Percentiles rank a stretch among this genome's conserved stretches.
Evolutionary conservation across 2,113 vertebrate species (phyloP).

Genomic region (Semicossyphus pulcher): DNA sequence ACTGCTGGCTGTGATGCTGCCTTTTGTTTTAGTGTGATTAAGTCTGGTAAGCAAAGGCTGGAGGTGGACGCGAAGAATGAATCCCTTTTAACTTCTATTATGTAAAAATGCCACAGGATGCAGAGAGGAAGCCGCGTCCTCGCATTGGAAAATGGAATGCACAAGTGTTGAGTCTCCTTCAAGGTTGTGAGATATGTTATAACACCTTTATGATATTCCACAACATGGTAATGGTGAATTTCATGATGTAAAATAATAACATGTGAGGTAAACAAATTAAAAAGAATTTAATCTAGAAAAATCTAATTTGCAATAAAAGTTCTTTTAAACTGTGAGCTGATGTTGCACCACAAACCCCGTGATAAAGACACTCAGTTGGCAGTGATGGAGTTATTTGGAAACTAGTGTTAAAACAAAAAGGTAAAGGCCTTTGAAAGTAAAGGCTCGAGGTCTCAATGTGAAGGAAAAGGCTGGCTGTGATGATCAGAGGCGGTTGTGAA

Average conservation of each 20-base stretch:
- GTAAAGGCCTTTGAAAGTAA: neutral
- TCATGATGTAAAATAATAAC: neutral
- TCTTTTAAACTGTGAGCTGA: neutral
- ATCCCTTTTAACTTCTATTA: constrained; percentile 1
- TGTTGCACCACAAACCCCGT: neutral
- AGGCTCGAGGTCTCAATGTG: constrained; percentile 23
- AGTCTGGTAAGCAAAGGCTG: neutral
- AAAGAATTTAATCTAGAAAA: neutral
- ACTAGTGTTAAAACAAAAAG: neutral
- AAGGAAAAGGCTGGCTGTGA: constrained; percentile 28
- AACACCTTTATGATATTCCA: neutral
- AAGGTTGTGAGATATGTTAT: neutral
- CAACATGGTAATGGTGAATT: neutral
- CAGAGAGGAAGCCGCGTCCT: neutral
- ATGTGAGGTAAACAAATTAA: neutral
- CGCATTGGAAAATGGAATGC: constrained; percentile 51
- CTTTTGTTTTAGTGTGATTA: neutral
- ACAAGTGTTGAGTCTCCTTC: constrained; percentile 10
- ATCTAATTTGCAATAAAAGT: neutral
- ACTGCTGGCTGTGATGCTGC: neutral
- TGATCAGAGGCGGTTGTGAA: constrained; percentile 5
- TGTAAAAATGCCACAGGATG: constrained; percentile 1
- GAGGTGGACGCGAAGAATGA: constrained; percentile 3
- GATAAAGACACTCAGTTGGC: neutral
- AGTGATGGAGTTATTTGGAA: neutral